These are phyloP conservation scores for Hirtodrosophila confusa DNA, from an alignment of 2,888 invertebrate species.

Conservation along the genomic window DNA sequence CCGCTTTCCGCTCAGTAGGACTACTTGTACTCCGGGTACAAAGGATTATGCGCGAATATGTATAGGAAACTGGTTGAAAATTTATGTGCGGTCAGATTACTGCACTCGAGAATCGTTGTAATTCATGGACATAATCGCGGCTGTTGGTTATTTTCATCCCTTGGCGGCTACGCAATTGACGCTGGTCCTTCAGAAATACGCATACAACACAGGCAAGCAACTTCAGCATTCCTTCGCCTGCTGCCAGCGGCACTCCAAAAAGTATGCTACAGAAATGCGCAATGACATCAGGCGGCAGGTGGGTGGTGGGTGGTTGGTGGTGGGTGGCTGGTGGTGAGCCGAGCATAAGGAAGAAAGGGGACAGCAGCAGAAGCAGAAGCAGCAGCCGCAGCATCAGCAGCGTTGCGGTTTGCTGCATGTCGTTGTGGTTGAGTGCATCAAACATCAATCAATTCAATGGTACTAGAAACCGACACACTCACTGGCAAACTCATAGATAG, in stretches of 20 bases:
- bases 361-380: neutral
- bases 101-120: conserved; percentile 62
- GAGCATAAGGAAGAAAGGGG: too few species aligned
- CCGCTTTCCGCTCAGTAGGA: too few species aligned
- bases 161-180: conserved; percentile 19
- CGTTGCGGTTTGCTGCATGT: conserved; percentile 75
- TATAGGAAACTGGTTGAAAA: conserved; percentile 58
- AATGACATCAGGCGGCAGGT: conserved; percentile 45
- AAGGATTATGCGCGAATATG: conserved; percentile 56
- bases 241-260: conserved; percentile 51
- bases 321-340: neutral
- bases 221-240: conserved; percentile 50
- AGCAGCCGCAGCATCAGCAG: conserved; percentile 46
- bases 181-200: conserved; percentile 24
- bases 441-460: conserved; percentile 79
- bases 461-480: conserved; percentile 56
- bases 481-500: conserved; percentile 13
- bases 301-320: neutral
- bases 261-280: conserved; percentile 71
- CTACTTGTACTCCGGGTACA: conserved; percentile 14
- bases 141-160: neutral
- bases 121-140: conserved; percentile 59
- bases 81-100: conserved; percentile 81
- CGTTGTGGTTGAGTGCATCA: conserved; percentile 77
- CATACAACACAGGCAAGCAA: conserved; percentile 21